phyloP scores from a whole-genome alignment of 1,140 invertebrate genomes.

The Sweltsa coloradensis region DNA sequence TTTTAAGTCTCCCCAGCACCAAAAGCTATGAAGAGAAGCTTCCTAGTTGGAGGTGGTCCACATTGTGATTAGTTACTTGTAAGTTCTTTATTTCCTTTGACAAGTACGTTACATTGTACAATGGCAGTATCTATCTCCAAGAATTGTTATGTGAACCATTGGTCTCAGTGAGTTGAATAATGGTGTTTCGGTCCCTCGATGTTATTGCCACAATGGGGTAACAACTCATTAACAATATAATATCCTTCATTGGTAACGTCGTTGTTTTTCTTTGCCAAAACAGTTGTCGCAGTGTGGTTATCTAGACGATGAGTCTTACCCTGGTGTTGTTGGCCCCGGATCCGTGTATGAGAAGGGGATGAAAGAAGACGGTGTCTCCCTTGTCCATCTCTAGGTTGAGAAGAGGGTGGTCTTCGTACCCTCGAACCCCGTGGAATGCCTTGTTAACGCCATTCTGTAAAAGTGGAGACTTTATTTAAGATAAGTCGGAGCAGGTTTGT shows the following conservation, averaged over 20 bases:
- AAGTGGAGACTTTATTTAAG: too few relatives aligned
- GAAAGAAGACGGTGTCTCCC: conserved; percentile 86
- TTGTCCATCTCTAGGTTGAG: conserved; percentile 63
- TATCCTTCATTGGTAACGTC: background rate
- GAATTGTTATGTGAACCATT: background rate
- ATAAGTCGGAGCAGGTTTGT: too few relatives aligned
- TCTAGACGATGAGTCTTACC: conserved; percentile 25
- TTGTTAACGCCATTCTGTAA: conserved; percentile 49
- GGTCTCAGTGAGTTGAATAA: background rate
- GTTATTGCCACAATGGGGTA: background rate
- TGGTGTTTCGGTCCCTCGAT: background rate
- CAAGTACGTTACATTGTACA: too few relatives aligned
- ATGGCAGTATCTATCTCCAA: too few relatives aligned
- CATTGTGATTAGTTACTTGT: too few relatives aligned
- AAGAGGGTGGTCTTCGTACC: conserved; percentile 34
- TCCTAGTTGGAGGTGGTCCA: too few relatives aligned
- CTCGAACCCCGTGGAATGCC: conserved; percentile 68
- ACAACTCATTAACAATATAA: background rate
- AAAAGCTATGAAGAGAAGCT: too few relatives aligned
- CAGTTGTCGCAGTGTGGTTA: background rate
- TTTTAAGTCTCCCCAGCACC: too few relatives aligned
- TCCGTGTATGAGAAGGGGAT: conserved; percentile 77
- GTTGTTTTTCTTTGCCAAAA: background rate
- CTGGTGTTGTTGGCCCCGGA: conserved; percentile 67
- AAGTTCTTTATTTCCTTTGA: too few relatives aligned